Percentiles rank a stretch among this genome's conserved stretches.
These are phyloP conservation scores for Caiman crocodilus DNA, from an alignment of 2,797 vertebrate species.

Conservation along the genomic window DNA sequence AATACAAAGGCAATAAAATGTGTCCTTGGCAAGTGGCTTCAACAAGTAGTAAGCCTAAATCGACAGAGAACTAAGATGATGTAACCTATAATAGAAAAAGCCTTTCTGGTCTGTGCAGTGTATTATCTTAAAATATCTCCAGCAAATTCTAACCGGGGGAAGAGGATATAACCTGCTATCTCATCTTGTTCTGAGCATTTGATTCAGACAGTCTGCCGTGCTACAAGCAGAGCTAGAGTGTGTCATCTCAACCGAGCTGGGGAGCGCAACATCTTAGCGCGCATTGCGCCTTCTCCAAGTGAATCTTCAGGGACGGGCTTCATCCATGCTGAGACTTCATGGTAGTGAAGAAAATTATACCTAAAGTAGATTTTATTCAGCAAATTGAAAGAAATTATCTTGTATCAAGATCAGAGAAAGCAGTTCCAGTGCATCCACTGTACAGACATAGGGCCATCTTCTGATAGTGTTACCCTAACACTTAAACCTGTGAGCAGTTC, in stretches of 20 bases:
- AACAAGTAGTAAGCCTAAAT: slow-evolving; percentile 58
- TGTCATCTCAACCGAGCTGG: fast-evolving
- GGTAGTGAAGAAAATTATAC: neutral
- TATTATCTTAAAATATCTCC: slow-evolving; percentile 1
- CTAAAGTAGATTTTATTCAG: neutral
- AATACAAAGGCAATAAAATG: slow-evolving; percentile 73
- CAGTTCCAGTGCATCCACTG: neutral
- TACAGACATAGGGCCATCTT: neutral
- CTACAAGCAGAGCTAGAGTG: neutral
- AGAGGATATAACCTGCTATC: neutral
- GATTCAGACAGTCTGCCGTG: neutral
- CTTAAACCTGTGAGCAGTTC: neutral
- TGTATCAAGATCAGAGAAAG: neutral
- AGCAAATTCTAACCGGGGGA: neutral
- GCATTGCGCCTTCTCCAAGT: neutral
- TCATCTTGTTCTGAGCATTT: neutral
- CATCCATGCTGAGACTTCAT: neutral
- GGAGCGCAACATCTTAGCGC: neutral
- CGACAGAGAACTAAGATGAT: slow-evolving; percentile 3
- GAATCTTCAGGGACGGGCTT: neutral
- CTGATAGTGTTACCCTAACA: neutral
- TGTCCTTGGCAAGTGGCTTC: slow-evolving; percentile 74
- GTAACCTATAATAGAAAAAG: slow-evolving; percentile 23
- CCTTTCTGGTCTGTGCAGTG: neutral
- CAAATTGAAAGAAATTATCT: neutral